phyloP scores from a whole-genome alignment of 2,113 vertebrate species.

The Thryonomys swinderianus region DNA sequence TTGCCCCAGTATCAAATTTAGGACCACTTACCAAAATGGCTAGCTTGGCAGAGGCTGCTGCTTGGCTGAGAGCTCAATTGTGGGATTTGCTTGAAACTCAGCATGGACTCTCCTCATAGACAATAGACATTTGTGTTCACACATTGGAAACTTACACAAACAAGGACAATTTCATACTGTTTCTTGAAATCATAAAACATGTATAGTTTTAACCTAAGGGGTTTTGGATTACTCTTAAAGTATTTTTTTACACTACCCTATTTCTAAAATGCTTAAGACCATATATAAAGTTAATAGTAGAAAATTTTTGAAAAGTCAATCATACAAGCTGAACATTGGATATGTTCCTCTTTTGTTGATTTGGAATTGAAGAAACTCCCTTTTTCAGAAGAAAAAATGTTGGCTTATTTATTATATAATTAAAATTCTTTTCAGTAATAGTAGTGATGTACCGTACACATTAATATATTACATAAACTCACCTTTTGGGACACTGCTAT shows the following conservation, averaged over 20 bases:
- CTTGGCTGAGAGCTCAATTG: background rate
- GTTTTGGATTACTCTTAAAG: conserved; percentile 30
- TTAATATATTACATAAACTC: background rate
- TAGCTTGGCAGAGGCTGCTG: conserved; percentile 17
- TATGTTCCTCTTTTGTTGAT: background rate
- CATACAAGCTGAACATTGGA: background rate
- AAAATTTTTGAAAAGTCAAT: background rate
- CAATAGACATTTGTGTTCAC: conserved; percentile 62
- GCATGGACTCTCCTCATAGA: conserved; percentile 32
- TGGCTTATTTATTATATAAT: background rate
- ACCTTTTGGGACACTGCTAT: background rate
- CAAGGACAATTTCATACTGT: conserved; percentile 3
- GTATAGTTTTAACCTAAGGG: conserved; percentile 9
- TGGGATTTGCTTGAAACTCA: conserved; percentile 21
- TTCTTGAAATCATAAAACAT: conserved; percentile 49
- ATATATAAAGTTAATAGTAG: conserved; percentile 14
- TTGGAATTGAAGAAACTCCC: conserved; percentile 1
- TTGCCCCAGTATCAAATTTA: conserved; percentile 63
- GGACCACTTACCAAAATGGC: conserved; percentile 64
- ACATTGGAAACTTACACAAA: conserved; percentile 55
- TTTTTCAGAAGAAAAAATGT: background rate
- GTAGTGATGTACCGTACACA: background rate
- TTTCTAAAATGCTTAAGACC: background rate
- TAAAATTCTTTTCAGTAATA: background rate
- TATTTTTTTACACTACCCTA: background rate